Conservation (phyloP, 2,113 vertebrate species). For the Chamaea fasciata region DNA sequence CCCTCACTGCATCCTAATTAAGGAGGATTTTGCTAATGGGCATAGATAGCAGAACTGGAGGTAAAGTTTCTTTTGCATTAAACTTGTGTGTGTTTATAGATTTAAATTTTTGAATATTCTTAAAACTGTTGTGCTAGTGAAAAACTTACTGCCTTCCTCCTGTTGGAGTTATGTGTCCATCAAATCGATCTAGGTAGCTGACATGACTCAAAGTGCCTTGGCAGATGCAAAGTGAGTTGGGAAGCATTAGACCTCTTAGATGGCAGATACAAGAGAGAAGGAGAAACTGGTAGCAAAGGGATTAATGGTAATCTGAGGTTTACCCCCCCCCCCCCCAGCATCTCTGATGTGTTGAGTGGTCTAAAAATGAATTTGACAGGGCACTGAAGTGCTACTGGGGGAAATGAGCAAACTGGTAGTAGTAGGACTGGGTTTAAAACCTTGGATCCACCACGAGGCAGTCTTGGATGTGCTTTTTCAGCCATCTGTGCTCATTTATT, state of each 20-base stretch:
- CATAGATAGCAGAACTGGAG: not conserved
- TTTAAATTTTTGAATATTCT: not conserved
- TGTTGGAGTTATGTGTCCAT: not conserved
- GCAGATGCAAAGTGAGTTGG: not conserved
- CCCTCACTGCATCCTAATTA: not conserved
- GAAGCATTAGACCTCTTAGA: not conserved
- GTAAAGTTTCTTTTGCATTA: not conserved
- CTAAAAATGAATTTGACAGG: not conserved
- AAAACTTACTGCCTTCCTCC: not conserved
- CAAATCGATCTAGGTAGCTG: not conserved
- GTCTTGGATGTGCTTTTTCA: not conserved
- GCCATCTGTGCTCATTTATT: not conserved
- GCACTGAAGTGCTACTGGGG: not conserved
- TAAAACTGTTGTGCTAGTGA: not conserved
- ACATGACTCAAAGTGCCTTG: not conserved
- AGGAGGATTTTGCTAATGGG: fast-evolving
- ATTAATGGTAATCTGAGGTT: not conserved
- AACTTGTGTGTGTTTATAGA: not conserved
- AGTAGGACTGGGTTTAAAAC: not conserved
- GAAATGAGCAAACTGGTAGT: not conserved
- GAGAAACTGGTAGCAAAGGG: not conserved
- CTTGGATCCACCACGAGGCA: not conserved
- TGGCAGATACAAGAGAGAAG: not conserved
- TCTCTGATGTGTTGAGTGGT: not conserved
- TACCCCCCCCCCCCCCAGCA: not conserved